Evolutionary conservation across 2,888 invertebrate species (phyloP).

Genomic region (Xestobium rufovillosum): DNA sequence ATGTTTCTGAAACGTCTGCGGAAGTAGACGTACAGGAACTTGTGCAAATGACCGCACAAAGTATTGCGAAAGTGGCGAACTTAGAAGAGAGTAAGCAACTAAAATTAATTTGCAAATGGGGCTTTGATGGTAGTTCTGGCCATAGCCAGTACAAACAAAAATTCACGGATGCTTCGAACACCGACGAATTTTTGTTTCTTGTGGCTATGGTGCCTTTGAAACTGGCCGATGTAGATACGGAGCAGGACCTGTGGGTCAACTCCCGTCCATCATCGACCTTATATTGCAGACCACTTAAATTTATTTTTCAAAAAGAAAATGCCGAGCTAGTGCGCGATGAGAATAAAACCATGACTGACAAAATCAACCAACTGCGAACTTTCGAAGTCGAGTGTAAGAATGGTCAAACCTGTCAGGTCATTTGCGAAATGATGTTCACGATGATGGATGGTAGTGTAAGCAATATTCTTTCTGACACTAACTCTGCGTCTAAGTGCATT

Average conservation of each 20-base stretch:
- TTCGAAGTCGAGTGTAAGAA: constrained; percentile 6
- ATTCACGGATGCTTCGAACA: constrained; percentile 18
- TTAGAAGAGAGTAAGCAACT: constrained; percentile 18
- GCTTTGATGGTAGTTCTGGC: constrained; percentile 16
- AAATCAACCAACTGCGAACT: constrained; percentile 10
- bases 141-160: constrained; percentile 17
- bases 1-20: constrained; percentile 9
- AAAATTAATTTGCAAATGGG: constrained; percentile 18
- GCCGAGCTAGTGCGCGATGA: constrained; percentile 11
- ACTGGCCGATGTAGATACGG: background rate
- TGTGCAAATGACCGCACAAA: constrained; percentile 9
- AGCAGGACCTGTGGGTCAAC: no score
- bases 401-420: constrained; percentile 9
- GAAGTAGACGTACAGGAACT: constrained; percentile 13
- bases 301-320: constrained; percentile 12
- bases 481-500: constrained; percentile 11
- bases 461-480: constrained; percentile 12
- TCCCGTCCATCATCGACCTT: no score
- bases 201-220: background rate
- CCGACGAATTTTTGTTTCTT: constrained; percentile 1
- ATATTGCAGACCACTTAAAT: no score
- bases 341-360: constrained; percentile 9
- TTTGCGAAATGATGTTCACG: constrained; percentile 12
- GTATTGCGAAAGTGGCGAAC: constrained; percentile 17
- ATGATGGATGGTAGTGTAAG: constrained; percentile 14